A percentile compares a stretch with the other conserved stretches of the same genome.
phyloP scores from a whole-genome alignment of 2,888 invertebrate species.

The Nasonia oneida region DNA sequence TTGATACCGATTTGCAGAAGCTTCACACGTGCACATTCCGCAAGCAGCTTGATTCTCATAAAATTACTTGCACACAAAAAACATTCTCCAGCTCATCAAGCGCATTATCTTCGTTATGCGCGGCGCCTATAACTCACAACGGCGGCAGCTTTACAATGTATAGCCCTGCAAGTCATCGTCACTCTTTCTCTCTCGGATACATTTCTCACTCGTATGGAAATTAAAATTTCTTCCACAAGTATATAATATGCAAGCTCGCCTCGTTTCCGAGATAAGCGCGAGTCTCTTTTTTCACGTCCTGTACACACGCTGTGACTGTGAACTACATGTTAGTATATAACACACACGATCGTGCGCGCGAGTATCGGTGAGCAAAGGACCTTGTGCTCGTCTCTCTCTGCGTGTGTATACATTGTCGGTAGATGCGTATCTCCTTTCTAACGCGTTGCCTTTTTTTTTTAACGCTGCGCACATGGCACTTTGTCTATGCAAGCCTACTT shows the following conservation, averaged over 20 bases:
- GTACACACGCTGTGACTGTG: constrained; percentile 38
- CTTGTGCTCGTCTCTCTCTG: constrained; percentile 59
- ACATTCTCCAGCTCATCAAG: neutral
- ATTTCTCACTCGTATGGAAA: neutral
- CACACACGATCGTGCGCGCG: no score
- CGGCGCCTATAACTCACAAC: neutral
- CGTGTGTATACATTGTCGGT: constrained; percentile 10
- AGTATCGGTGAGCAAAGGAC: constrained; percentile 17
- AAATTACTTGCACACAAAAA: neutral
- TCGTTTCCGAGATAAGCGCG: neutral
- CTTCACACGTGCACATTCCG: neutral
- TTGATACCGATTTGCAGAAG: neutral
- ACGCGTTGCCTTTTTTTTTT: constrained; percentile 51
- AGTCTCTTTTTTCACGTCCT: constrained; percentile 3
- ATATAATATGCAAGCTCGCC: neutral
- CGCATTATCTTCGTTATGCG: neutral
- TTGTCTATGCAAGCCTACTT: constrained; percentile 33
- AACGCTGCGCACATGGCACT: constrained; percentile 56
- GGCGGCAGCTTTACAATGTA: neutral
- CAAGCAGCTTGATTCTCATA: neutral
- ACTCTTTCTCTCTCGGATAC: neutral
- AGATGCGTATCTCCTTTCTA: constrained; percentile 62
- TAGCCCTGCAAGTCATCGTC: constrained; percentile 30
- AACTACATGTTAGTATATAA: constrained; percentile 43
- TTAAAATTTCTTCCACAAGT: neutral